Base-by-base conservation (phyloP, 2,113 vertebrate genomes). In the Sakesphorus luctuosus region DNA sequence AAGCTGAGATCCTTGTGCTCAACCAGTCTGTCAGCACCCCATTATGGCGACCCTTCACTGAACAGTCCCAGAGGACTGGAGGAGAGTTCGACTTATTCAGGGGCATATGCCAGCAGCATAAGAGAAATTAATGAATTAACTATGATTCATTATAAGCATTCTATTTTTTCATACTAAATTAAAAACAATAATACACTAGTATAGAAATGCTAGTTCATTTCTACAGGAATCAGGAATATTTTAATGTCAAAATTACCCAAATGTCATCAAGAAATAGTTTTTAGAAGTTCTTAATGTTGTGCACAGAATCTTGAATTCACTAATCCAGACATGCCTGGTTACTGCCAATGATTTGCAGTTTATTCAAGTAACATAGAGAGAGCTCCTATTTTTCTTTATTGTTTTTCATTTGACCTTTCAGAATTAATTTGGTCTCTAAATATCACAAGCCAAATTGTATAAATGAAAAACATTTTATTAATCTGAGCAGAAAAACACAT, bases 1-100 rank as follows among this genome's bases (percentile, higher is more conserved):
- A 62, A 47, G 12, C 6, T 0, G 0, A 87, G 15, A 71, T 7
- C 3, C 19, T 62, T 40, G 28, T 18, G 29, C 29, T 56, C 40
- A 40, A n/a, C n/a, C 40, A 47, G 10, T n/a, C 28, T 46, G 18
- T 28, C 28, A 40, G 28, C 13, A n/a, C 24, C 16, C 14, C 10
- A 1, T n/a, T 63, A n/a, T 19, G 13, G 13, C 24, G 6, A 47
- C 16, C 4, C 3, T n/a, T 71, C 40, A 55, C 24, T 25, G 13
- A n/a, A 55, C 7, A 40, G 8, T n/a, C 24, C 40, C 40, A 47
- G 1, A 6, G 12, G 18, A 17, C 2, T 4, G 1, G 17, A 18
- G 33, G 11, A 9, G 21, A 7, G 7, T 36, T 86, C 1, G 36
- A 20, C 62, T 62, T 47, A 13, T 47, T 55, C n/a, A 72, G 40